Conservation (phyloP, 2,888 invertebrate species). For the Cryptops parisi region DNA sequence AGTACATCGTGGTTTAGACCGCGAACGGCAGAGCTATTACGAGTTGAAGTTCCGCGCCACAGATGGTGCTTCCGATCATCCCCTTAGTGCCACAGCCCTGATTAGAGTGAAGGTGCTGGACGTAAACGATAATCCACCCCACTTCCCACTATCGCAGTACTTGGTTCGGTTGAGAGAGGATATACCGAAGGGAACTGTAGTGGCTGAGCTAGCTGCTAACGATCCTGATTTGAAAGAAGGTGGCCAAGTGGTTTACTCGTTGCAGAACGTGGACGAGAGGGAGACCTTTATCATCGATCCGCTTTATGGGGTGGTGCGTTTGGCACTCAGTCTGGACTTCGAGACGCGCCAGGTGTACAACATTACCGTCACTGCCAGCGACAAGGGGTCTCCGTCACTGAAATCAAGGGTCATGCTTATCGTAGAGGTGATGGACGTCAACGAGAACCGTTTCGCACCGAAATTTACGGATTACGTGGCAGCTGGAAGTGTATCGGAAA, state of each 20-base stretch:
- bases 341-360: constrained; percentile 81
- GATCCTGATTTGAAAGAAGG: constrained; percentile 76
- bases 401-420: constrained; percentile 59
- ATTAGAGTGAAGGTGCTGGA: constrained; percentile 72
- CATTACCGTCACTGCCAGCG: constrained; percentile 66
- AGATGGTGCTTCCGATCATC: constrained; percentile 45
- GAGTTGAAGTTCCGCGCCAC: constrained; percentile 62
- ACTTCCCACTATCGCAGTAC: constrained; percentile 48
- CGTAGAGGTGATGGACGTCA: constrained; percentile 76
- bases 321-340: constrained; percentile 64
- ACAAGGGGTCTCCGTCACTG: constrained; percentile 67
- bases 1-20: constrained; percentile 61
- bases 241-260: constrained; percentile 63
- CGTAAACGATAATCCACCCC: constrained; percentile 77
- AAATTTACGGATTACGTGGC: constrained; percentile 66
- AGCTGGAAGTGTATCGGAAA: constrained; percentile 60
- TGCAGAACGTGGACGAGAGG: constrained; percentile 51
- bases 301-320: constrained; percentile 69
- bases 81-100: constrained; percentile 62
- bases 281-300: constrained; percentile 67
- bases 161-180: constrained; percentile 75
- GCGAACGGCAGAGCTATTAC: constrained; percentile 68
- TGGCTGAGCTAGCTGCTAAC: constrained; percentile 64
- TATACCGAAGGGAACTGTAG: constrained; percentile 70
- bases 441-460: constrained; percentile 78